Evolutionary conservation across 2,797 vertebrate species (phyloP).

Genomic region (Microctenopoma steveboyesi): DNA sequence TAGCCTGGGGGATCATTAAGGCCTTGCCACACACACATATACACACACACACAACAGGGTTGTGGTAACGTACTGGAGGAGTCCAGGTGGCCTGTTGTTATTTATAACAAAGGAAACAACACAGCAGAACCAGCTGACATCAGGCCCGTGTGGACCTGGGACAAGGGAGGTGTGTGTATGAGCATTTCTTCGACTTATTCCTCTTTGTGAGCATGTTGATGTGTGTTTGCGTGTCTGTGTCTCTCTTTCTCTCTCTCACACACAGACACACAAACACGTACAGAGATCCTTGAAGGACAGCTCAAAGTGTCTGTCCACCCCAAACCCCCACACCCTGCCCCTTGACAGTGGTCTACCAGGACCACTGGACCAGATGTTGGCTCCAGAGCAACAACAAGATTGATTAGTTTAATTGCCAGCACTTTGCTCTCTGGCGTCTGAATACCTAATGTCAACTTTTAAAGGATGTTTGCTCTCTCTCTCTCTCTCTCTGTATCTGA

Average conservation of each 20-base stretch:
- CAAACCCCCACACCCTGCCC: slow-evolving; percentile 53
- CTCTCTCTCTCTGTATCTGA: slow-evolving; percentile 40
- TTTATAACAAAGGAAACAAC: slow-evolving; percentile 97
- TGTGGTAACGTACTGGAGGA: slow-evolving; percentile 69
- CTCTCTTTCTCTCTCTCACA: too few relatives aligned
- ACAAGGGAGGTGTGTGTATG: slow-evolving; percentile 37
- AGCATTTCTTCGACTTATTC: slow-evolving; percentile 27
- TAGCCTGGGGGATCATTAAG: slow-evolving; percentile 86
- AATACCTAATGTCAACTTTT: slow-evolving; percentile 96
- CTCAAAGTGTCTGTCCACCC: slow-evolving; percentile 86
- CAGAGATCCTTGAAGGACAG: slow-evolving; percentile 91
- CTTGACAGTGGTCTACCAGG: slow-evolving; percentile 87
- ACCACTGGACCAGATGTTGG: slow-evolving; percentile 98
- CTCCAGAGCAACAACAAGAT: slow-evolving; percentile 91
- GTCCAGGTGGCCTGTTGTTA: slow-evolving; percentile 92
- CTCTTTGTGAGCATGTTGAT: slow-evolving; percentile 30
- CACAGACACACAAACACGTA: slow-evolving; percentile 19
- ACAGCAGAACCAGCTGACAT: slow-evolving; percentile 90
- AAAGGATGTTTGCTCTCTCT: slow-evolving; percentile 88
- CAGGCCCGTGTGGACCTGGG: slow-evolving; percentile 87
- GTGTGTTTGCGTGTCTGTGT: slow-evolving; percentile 8
- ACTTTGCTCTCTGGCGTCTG: slow-evolving; percentile 91
- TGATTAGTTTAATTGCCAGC: slow-evolving; percentile 99
- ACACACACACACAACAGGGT: slow-evolving; percentile 30
- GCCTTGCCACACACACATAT: slow-evolving; percentile 47